A percentile compares a stretch with the other conserved stretches of the same genome.
phyloP scores from a whole-genome alignment of 53 echinoderm and acorn worm species.

The Henricia sp. region DNA sequence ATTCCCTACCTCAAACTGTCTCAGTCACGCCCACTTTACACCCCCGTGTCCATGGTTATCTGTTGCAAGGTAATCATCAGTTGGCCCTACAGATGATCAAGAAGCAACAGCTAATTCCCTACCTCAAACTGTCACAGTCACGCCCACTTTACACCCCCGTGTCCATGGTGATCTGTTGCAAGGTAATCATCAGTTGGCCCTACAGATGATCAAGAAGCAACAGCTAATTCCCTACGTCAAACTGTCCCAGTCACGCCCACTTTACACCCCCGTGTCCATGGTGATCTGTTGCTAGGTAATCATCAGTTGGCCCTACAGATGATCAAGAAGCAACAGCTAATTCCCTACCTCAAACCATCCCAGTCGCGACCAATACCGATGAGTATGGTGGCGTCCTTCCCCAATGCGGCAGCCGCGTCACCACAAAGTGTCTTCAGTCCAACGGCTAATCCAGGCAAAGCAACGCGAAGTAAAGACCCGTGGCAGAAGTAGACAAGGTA shows the following conservation, averaged over 20 bases:
- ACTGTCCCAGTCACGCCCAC: no score
- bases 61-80: slow-evolving; percentile 75
- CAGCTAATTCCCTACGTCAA: no score
- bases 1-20: no score
- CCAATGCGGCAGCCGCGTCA: slow-evolving; percentile 25
- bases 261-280: no score
- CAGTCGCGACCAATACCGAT: slow-evolving; percentile 37
- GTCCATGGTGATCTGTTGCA: no score
- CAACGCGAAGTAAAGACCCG: slow-evolving; percentile 18
- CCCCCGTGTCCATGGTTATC: slow-evolving; percentile 7
- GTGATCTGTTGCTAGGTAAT: slow-evolving; percentile 69
- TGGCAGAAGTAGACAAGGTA: slow-evolving; percentile 44
- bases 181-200: no score
- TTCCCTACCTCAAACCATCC: slow-evolving; percentile 74
- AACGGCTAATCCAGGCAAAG: slow-evolving; percentile 20
- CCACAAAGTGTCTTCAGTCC: slow-evolving; percentile 49
- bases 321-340: slow-evolving; percentile 96
- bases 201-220: no score
- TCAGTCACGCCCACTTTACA: no score
- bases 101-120: slow-evolving; percentile 93
- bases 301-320: slow-evolving; percentile 89
- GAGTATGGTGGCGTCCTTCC: slow-evolving; percentile 47
- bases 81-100: slow-evolving; percentile 97
- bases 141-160: no score
- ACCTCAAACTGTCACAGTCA: no score